Evolutionary conservation across 2,797 vertebrate species (phyloP).

Genomic region (Scleropages formosus): DNA sequence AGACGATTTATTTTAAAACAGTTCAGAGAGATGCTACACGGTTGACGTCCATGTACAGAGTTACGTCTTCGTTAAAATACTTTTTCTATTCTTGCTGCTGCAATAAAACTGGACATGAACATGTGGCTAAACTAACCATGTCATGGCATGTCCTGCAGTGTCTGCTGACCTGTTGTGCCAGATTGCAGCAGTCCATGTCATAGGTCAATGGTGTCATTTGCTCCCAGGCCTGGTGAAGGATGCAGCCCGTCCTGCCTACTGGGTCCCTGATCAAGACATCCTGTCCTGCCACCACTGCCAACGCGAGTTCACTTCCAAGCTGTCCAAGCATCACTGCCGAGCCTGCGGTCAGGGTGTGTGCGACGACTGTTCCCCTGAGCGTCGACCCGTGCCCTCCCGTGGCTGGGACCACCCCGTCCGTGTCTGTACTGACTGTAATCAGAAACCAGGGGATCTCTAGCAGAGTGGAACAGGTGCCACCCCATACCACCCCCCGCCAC

Average conservation of each 20-base stretch:
- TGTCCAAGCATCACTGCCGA: constrained; percentile 96
- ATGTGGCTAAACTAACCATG: no score
- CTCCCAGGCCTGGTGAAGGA: constrained; percentile 88
- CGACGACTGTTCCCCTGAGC: constrained; percentile 86
- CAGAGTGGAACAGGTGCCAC: constrained; percentile 46
- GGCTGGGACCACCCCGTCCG: constrained; percentile 98
- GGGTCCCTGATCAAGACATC: constrained; percentile 97
- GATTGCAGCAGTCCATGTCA: not conserved
- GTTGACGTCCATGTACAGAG: no score
- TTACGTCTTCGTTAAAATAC: no score
- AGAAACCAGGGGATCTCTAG: constrained; percentile 95
- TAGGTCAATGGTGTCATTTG: not conserved
- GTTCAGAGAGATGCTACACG: no score
- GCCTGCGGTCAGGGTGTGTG: constrained; percentile 97
- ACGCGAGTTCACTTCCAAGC: constrained; percentile 85
- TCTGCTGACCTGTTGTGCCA: constrained; percentile 1
- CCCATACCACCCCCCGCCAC: not conserved
- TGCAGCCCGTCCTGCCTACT: constrained; percentile 91
- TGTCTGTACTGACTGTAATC: constrained; percentile 88
- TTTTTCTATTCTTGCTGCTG: no score
- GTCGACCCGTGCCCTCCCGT: constrained; percentile 86
- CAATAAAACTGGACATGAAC: no score
- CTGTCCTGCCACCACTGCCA: constrained; percentile 85
- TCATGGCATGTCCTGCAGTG: no score
- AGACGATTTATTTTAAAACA: no score